Base-by-base conservation (phyloP, 2,797 vertebrate genomes). In the Centropyge bicolor region DNA sequence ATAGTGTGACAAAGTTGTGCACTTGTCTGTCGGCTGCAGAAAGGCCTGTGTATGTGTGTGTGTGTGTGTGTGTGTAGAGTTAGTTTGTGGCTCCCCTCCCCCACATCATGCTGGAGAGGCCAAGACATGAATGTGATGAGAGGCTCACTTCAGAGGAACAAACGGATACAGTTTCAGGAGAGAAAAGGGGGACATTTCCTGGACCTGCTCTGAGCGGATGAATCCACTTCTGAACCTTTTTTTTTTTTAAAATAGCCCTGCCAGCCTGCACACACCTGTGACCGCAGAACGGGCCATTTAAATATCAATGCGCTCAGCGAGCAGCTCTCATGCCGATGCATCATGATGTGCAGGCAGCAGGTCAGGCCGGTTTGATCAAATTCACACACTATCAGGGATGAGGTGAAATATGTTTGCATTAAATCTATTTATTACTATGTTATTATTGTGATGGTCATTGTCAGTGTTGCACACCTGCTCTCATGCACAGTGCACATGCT, bases 1-100 rank as follows among this genome's bases (percentile, higher is more conserved):
- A 87, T 84, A 93, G 90, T 93, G 92, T 88, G 93, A 90, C 93
- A 95, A 96, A 96, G 95, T 96, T 96, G 95, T 93, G 94, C 93
- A 93, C 94, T 93, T 95, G 93, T 95, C 92, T 89, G 91, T 93
- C 64, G 88, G 92, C 91, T 91, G 88, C 91, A 91, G 93, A 92
- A 89, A 94, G 95, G 95, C 95, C 95, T 93, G 90, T 60, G 49
- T 63, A 0, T 36, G 48, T 74, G 43, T 62, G 48, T 79, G 77
- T 78, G 70, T 76, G 69, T 83, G 36, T 70, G 13, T 57, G 41
- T 63, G 72, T 76, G 71, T 76, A 89, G 94, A 95, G 95, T 96
- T 95, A 93, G 94, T 95, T 95, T 91, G 90, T 89, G 89, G 88
- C 90, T 94, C 94, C 95, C 95, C 93, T 95, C 95, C 95, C 96